A percentile compares a stretch with the other conserved stretches of the same genome.
phyloP scores from a whole-genome alignment of 2,113 vertebrate species.

The Dinomys branickii region DNA sequence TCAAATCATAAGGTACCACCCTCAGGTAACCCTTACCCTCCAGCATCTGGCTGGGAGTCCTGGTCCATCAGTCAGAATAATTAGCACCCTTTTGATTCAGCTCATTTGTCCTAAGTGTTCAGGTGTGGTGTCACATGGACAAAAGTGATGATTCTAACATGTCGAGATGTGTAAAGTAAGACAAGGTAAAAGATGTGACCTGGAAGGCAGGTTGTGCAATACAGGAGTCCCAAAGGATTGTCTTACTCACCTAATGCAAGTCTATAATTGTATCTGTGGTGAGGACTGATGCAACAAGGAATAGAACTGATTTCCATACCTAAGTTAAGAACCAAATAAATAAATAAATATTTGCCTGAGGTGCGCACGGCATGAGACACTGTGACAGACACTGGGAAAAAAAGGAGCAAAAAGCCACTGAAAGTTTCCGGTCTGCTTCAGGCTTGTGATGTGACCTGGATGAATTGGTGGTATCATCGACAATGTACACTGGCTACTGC shows the following conservation, averaged over 20 bases:
- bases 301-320: background rate
- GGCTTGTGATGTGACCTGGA: background rate
- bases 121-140: background rate
- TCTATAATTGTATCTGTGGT: background rate
- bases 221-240: background rate
- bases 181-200: background rate
- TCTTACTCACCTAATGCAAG: background rate
- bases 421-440: background rate
- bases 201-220: background rate
- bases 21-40: background rate
- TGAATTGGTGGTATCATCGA: background rate
- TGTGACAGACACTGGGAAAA: background rate
- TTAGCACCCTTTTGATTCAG: slow-evolving; percentile 56
- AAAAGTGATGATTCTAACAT: slow-evolving; percentile 30
- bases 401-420: background rate
- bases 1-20: slow-evolving; percentile 30
- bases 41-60: background rate
- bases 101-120: slow-evolving; percentile 35
- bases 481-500: background rate
- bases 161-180: background rate
- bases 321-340: background rate
- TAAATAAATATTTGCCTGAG: background rate
- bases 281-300: background rate
- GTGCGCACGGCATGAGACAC: background rate
- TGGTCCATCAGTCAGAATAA: background rate